Evolutionary conservation across 2,113 vertebrate genomes (phyloP).

Genomic region (Albula glossodonta): DNA sequence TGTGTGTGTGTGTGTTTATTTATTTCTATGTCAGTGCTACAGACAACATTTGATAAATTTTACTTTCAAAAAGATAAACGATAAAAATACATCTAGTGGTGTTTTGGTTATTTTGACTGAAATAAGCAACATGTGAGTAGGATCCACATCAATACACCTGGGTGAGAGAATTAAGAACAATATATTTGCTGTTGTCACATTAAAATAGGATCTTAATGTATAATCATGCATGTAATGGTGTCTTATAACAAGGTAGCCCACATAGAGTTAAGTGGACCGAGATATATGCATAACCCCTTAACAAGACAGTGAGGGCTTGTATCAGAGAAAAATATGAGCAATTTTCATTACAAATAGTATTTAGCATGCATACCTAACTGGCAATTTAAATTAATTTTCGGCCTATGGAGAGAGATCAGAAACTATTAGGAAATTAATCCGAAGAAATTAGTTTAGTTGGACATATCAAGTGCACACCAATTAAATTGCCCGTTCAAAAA

Average conservation of each 20-base stretch:
- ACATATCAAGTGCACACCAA: not conserved
- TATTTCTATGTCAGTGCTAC: not conserved
- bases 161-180: no score
- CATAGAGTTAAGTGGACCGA: no score
- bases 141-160: no score
- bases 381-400: not conserved
- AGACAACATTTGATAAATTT: no score
- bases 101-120: not conserved
- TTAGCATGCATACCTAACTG: not conserved
- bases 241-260: no score
- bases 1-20: constrained; percentile 4
- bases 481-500: not conserved
- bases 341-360: not conserved
- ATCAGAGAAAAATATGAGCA: not conserved
- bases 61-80: not conserved
- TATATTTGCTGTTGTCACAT: not conserved
- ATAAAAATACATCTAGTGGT: not conserved
- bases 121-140: not conserved
- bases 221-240: not conserved
- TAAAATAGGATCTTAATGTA: not conserved
- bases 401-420: not conserved
- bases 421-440: not conserved
- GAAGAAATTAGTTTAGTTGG: not conserved
- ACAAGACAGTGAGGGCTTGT: not conserved
- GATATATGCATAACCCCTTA: not conserved